Evolutionary conservation across 2,888 invertebrate species (phyloP), one percentile per base, ranked within the genome.

Genomic region (Dichetophora obliterata): DNA sequence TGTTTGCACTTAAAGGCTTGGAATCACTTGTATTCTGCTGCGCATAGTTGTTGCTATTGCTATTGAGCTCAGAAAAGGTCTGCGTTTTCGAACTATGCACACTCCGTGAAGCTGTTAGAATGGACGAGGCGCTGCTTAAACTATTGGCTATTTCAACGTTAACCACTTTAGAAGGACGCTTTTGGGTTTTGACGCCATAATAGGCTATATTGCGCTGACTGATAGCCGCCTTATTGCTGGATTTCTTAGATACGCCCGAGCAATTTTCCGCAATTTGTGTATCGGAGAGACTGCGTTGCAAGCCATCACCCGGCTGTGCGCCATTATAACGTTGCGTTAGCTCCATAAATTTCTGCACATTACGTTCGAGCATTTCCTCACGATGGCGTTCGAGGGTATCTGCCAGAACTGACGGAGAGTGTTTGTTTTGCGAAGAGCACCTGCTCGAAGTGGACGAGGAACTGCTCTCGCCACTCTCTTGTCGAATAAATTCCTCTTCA

Each of bases 251-350:
- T 16, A 22, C 50, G 14, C 43, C 74, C 3, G 31, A 22, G 16
- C 66, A 22, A 24, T 54, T 74, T 31, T 79, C 79, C 16, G 79
- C 76, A 27, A 82, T 79, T 77, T 82, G 79, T 6, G 82, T 81
- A 78, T 83, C 83, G 27, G 81, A 82, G 57, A 80, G 79, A 75
- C 83, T 83, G 27, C 83, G 80, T 57, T 81, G 79, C 19, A 82
- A 72, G 19, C 78, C 77, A 16, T 22, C 52, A 19, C 24, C 22
- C 48, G 48, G 11, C 68, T 76, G 34, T 1, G 34, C n/a, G 52
- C 65, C 73, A 76, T 65, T 72, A 11, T 76, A 50, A 3, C 78
- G 76, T 76, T 83, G 80, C 14, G 79, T 80, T 66, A 81, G 65
- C 63, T 75, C 77, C 68, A 82, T 74, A 71, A 82, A 83, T 76